A percentile compares a stretch with the other conserved stretches of the same genome.
phyloP scores from a whole-genome alignment of 1,140 invertebrate genomes.

The Nasonia vitripennis region DNA sequence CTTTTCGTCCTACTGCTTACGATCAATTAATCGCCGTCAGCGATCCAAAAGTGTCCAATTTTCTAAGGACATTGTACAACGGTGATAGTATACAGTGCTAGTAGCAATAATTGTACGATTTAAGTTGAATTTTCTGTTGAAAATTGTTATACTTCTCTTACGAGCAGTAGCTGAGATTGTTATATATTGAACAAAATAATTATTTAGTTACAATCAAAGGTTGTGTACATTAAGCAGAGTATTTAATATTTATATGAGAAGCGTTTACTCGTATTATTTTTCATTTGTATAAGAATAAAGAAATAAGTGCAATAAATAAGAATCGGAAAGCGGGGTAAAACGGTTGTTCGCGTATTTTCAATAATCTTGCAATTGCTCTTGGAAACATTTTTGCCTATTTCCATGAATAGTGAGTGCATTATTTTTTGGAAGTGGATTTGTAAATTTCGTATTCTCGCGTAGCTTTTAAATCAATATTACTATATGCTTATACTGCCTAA shows the following conservation, averaged over 20 bases:
- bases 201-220: conserved; percentile 41
- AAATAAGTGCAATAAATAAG: conserved; percentile 45
- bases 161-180: conserved; percentile 40
- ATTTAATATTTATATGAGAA: conserved; percentile 17
- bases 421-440: neutral
- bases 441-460: neutral
- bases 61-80: conserved; percentile 30
- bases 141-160: conserved; percentile 40
- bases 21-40: conserved; percentile 41
- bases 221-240: conserved; percentile 24
- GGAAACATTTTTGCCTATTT: neutral
- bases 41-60: conserved; percentile 42
- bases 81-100: conserved; percentile 11
- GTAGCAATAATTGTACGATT: conserved; percentile 26
- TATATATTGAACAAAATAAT: conserved; percentile 48
- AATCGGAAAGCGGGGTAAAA: neutral
- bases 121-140: conserved; percentile 40
- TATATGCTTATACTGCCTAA: conserved; percentile 1
- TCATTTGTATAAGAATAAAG: conserved; percentile 12
- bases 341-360: conserved; percentile 4
- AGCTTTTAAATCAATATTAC: conserved; percentile 13
- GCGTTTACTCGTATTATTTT: conserved; percentile 33
- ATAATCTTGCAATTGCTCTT: neutral
- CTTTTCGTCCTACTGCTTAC: conserved; percentile 27
- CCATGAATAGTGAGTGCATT: neutral